Base-by-base conservation (phyloP, 2,797 vertebrate genomes). In the Astyanax mexicanus region DNA sequence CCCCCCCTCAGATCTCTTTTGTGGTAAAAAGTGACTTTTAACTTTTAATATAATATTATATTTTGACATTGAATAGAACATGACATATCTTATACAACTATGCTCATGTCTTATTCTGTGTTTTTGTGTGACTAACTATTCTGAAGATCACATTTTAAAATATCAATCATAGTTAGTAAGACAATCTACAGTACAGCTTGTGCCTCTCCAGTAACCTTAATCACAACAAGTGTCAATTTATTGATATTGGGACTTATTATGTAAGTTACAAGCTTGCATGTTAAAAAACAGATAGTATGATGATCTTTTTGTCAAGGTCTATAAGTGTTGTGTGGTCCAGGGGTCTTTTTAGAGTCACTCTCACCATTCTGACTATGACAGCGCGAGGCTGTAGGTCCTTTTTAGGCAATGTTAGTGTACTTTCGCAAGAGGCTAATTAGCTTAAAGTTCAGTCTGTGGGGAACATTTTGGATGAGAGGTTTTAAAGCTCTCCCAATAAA, bases 391-490 rank as follows among this genome's bases (percentile, higher is more conserved):
- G 62, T 32, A 76, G 77, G 68, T 47, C 91, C 91, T 92, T 93
- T 91, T 92, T 91, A 90, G 92, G 92, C 74, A 92, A 92, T 92
- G 90, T 89, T 91, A 86, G 75, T 77, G 70, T 78, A 58, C 38
- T 86, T 85, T 86, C 75, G 76, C 77, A 72, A 74, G 62, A 78
- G 55, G 32, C 74, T 88, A 86, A 88, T 91, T 89, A 86, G 57
- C 81, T 80, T 71, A 84, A 73, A 84, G 82, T 83, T 82, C 75
- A 83, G 62, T 82, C 75, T 83, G 57, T 76, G 66, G 65, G 76
- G 70, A 83, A 69, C 58, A 29, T 61, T 40, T 77, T 57, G 69
- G 68, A 86, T 77, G 58, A 79, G 78, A 72, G 27, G 51, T 10
- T 47, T 71, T 38, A 40, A 55, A 23, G 32, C 25, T 29, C 69